Evolutionary conservation across 2,888 invertebrate genomes (phyloP), one percentile per base, ranked within the genome.

Genomic region (Conistra vaccinii): DNA sequence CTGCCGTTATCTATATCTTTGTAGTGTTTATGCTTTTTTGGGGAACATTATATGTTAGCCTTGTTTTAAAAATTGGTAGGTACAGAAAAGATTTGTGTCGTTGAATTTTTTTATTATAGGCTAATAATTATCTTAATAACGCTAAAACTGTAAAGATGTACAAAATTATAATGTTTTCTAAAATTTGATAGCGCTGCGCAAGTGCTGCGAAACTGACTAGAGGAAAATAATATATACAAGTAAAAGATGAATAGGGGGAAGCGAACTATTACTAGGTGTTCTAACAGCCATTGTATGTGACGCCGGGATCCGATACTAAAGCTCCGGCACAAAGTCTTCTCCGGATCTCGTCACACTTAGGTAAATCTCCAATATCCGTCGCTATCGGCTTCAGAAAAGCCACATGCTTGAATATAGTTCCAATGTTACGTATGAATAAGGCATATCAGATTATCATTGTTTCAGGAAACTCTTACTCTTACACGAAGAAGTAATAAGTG

Each of bases 301-400:
- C 87, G 88, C 88, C 89, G 88, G 90, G 85, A 89, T 90, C 89
- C 89, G 89, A 89, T 90, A 89, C 89, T 90, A 92, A 91, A 92
- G 92, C 92, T 92, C 88, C 89, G 89, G 90, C 90, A 92, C 90
- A 93, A 93, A 94, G 92, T 93, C 92, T 93, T 91, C 89, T 84
- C 89, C 92, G 93, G 93, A 94, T 94, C 92, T 92, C 92, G 91
- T 92, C 92, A 94, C 93, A 93, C 93, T 95, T 94, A 93, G 93
- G 92, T 94, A 94, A 94, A 95, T 95, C 95, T 94, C 91, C 93
- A 94, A 95, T 94, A 95, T 94, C 95, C 94, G 93, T 89, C 89
- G 89, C 91, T 92, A 93, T 92, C 92, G 91, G 89, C 91, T 92
- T 90, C 90, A 87, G 87, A 91, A 92, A 91, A 91, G 89, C 89